Evolutionary conservation across 2,113 vertebrate species (phyloP).

Genomic region (Isichthys henryi): DNA sequence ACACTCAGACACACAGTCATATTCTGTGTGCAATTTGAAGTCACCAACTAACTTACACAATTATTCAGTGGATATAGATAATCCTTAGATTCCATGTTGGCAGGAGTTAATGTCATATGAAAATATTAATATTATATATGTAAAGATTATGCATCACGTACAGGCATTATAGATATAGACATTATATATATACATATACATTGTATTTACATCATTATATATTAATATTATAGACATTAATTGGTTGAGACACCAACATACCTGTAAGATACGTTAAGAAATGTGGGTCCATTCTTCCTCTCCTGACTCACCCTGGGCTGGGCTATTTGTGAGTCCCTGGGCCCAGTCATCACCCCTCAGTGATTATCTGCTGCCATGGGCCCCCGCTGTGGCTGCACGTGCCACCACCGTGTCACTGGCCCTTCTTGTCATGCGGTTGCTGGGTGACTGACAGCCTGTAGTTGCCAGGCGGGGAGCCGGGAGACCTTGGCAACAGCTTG

Average conservation of each 20-base stretch:
- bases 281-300: not conserved
- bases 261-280: not conserved
- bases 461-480: constrained; percentile 50
- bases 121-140: not conserved
- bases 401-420: constrained; percentile 69
- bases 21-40: not conserved
- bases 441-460: constrained; percentile 64
- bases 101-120: not conserved
- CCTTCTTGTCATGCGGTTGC: constrained; percentile 74
- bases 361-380: constrained; percentile 73
- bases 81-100: not conserved
- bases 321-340: constrained; percentile 69
- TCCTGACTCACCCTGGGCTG: constrained; percentile 52
- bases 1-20: not conserved
- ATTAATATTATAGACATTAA: not conserved
- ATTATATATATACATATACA: not conserved
- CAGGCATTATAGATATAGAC: not conserved
- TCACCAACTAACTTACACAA: not conserved
- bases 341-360: constrained; percentile 69
- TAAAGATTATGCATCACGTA: not conserved
- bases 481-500: constrained; percentile 57
- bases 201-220: not conserved
- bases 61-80: not conserved
- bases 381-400: constrained; percentile 74
- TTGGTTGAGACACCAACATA: not conserved